Base-by-base conservation (phyloP, 2,888 invertebrate species). In the Mycalesis mineus region DNA sequence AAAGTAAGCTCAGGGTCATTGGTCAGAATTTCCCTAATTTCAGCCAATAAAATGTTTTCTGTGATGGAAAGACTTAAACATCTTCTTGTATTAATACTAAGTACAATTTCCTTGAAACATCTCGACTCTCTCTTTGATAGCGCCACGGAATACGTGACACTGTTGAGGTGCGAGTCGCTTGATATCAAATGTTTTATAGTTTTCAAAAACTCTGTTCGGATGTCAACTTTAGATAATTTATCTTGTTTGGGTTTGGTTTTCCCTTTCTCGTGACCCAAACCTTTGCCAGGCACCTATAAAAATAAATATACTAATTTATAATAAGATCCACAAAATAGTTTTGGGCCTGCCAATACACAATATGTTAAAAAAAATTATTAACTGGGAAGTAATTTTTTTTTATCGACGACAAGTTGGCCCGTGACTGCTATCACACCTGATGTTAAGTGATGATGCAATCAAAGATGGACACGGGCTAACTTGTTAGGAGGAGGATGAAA, bases 271-370 rank as follows among this genome's bases (percentile, higher is more conserved):
- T 59, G 59, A 11, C 59, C 55, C 7, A 55, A 47, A 1, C 55
- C 59, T 36, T 47, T 45, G 1, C 59, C 51, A 14, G 31, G 47
- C 4, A 14, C 39, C 59, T 59, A 8, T 17, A 31, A 33, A 22
- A 52, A 42, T 6, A 15, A 7, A 8, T 14, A 8, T 13, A n/a
- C 22, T 11, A 22, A 2, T 22, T 22, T 22, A 22, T 22, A n/a
- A n/a, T n/a, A n/a, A n/a, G n/a, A n/a, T n/a, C n/a, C n/a, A n/a
- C n/a, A n/a, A n/a, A n/a, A n/a, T n/a, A n/a, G n/a, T n/a, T n/a
- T n/a, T n/a, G n/a, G n/a, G n/a, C n/a, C n/a, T n/a, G n/a, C n/a
- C n/a, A n/a, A n/a, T n/a, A n/a, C n/a, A n/a, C n/a, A n/a, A n/a
- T n/a, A n/a, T n/a, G n/a, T n/a, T n/a, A n/a, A n/a, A n/a, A n/a